phyloP scores from a whole-genome alignment of 2,888 invertebrate species.

The Melieria omissa region DNA sequence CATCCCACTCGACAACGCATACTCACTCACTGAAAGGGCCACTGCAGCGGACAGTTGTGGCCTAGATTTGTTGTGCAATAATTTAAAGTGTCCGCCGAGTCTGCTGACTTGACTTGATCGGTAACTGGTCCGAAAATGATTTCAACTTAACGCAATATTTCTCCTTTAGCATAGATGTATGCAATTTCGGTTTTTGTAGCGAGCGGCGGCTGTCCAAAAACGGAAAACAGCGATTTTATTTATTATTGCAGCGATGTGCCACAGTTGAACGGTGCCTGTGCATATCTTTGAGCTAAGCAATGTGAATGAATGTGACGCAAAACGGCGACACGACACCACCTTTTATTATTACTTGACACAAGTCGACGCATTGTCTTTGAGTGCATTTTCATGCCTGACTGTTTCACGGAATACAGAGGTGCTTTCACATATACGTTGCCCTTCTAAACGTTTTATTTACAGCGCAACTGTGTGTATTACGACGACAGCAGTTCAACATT shows the following conservation, averaged over 20 bases:
- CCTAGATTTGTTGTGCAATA: no score
- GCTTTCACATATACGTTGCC: conserved; percentile 13
- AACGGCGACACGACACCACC: no score
- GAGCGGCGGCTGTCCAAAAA: not conserved
- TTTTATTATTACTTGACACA: no score
- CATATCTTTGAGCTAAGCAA: conserved; percentile 28
- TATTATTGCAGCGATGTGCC: conserved; percentile 44
- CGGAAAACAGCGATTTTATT: conserved; percentile 33
- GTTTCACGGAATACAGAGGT: not conserved
- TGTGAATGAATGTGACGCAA: not conserved
- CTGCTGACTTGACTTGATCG: no score
- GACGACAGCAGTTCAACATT: not conserved
- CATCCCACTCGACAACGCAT: conserved; percentile 7
- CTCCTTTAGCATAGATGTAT: no score
- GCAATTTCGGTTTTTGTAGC: no score
- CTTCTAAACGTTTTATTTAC: conserved; percentile 15
- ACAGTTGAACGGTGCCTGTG: conserved; percentile 49
- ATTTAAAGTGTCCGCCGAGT: no score
- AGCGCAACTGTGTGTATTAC: not conserved
- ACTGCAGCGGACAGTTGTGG: no score
- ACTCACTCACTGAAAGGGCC: not conserved
- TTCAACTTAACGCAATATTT: no score
- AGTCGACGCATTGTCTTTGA: no score
- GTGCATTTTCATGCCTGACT: not conserved
- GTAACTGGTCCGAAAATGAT: no score